Evolutionary conservation across 92 coral and sea anemone genomes (phyloP).

Genomic region (Diadumene lineata): DNA sequence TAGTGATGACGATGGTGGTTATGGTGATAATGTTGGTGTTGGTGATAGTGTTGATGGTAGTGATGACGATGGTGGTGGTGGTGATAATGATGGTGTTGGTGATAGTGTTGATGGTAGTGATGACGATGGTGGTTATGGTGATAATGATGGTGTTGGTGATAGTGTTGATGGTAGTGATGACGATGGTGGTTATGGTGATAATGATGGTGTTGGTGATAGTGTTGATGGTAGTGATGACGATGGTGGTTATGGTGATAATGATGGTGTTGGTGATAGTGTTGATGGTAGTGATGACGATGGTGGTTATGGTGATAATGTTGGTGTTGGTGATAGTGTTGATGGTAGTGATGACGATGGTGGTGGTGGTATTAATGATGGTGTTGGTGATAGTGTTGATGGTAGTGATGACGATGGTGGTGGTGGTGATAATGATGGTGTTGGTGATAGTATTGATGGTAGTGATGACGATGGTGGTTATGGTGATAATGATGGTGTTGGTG

Average conservation of each 20-base stretch:
- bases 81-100: background rate
- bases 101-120: background rate
- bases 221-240: background rate
- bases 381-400: background rate
- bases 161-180: background rate
- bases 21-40: background rate
- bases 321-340: background rate
- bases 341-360: background rate
- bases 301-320: slow-evolving; percentile 3
- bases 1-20: background rate
- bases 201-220: too few relatives aligned
- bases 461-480: too few relatives aligned
- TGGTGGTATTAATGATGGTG: background rate
- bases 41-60: background rate
- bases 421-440: background rate
- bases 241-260: background rate
- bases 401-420: background rate
- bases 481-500: too few relatives aligned
- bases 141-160: background rate
- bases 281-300: slow-evolving; percentile 2
- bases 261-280: background rate
- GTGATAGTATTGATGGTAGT: background rate
- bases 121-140: background rate
- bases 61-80: slow-evolving; percentile 7
- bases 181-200: background rate